A percentile compares a stretch with the other conserved stretches of the same genome.
Conservation (phyloP, 2,797 vertebrate species). For the Buceros bicornis region DNA sequence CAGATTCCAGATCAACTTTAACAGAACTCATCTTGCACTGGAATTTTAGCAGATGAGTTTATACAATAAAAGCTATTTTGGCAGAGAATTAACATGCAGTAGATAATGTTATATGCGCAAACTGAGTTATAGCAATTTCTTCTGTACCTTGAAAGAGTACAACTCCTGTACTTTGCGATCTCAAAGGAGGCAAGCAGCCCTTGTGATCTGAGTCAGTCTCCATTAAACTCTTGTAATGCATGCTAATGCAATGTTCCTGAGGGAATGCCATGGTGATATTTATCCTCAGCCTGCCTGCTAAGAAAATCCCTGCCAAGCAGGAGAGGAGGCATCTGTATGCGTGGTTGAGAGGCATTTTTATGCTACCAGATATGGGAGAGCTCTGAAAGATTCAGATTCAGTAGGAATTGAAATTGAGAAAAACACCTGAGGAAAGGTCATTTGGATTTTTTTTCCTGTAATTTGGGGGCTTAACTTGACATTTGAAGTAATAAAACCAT, state of each 20-base stretch:
- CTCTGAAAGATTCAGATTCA: slow-evolving; percentile 29
- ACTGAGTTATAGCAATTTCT: not conserved
- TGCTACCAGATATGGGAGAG: slow-evolving; percentile 10
- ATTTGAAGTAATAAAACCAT: slow-evolving; percentile 43
- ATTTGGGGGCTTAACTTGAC: not conserved
- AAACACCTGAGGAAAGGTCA: slow-evolving; percentile 28
- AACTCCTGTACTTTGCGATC: not conserved
- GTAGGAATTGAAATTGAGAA: slow-evolving; percentile 10
- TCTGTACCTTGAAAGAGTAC: not conserved
- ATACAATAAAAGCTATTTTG: not conserved
- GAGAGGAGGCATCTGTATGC: slow-evolving; percentile 42
- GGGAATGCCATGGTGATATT: slow-evolving; percentile 63
- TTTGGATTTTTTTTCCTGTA: not conserved
- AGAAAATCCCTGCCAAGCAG: slow-evolving; percentile 55
- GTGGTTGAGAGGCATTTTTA: slow-evolving; percentile 21
- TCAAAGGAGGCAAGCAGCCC: not conserved
- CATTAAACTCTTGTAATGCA: not conserved
- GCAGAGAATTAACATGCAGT: not conserved
- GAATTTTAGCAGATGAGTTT: not conserved
- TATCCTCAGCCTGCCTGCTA: not conserved
- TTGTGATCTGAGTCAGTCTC: not conserved
- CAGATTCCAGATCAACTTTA: not conserved
- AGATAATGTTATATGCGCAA: not conserved
- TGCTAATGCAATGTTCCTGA: slow-evolving; percentile 12
- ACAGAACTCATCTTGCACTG: not conserved